These are phyloP conservation scores for Artibeus lituratus DNA, from an alignment of 2,797 vertebrate genomes.

Conservation along the genomic window DNA sequence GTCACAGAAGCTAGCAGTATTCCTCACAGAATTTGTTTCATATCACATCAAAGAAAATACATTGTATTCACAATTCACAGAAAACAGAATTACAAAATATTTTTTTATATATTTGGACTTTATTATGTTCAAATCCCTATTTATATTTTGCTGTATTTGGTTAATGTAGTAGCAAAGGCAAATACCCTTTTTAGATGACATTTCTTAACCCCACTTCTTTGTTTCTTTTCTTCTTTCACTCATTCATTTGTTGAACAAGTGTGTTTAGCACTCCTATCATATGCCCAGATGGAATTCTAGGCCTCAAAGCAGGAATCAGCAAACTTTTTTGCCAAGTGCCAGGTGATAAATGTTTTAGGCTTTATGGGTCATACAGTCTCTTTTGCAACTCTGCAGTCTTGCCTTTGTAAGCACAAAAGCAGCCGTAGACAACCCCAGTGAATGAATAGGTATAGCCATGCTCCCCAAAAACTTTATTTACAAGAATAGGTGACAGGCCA, in stretches of 20 bases:
- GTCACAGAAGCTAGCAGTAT: neutral
- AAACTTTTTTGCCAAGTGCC: neutral
- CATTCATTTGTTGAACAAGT: neutral
- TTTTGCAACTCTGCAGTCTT: neutral
- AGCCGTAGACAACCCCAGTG: neutral
- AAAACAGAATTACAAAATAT: conserved; percentile 29
- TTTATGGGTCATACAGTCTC: neutral
- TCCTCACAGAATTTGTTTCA: neutral
- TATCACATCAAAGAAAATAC: neutral
- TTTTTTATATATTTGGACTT: neutral
- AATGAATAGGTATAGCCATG: neutral
- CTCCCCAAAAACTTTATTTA: neutral
- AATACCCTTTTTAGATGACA: neutral
- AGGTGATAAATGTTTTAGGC: neutral
- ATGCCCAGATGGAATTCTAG: neutral
- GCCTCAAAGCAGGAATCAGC: neutral
- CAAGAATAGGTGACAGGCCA: neutral
- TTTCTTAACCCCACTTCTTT: neutral
- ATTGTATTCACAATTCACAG: neutral
- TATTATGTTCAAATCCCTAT: neutral
- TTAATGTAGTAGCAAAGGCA: neutral
- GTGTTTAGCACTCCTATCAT: neutral
- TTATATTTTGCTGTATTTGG: neutral
- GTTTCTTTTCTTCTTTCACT: neutral
- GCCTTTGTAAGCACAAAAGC: neutral